Conservation (phyloP, 2,797 vertebrate species). For the Amphiprion clarkii region DNA sequence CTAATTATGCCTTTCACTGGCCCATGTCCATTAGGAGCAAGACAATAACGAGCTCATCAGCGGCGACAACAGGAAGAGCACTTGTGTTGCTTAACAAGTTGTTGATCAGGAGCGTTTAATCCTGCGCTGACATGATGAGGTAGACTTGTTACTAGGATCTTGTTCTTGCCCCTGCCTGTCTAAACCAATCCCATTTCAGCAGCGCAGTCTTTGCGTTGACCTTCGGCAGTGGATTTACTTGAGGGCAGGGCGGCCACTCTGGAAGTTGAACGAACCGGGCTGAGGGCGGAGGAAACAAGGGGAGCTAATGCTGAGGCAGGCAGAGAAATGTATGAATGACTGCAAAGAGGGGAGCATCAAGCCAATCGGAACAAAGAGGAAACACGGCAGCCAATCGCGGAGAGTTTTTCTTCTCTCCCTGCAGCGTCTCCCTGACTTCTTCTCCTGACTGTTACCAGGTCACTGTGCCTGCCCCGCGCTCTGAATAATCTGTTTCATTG, state of each 20-base stretch:
- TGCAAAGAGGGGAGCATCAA: conserved; percentile 65
- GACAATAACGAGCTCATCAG: conserved; percentile 77
- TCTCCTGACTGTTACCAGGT: conserved; percentile 89
- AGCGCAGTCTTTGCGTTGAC: conserved; percentile 72
- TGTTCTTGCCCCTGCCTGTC: conserved; percentile 70
- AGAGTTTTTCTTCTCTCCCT: conserved; percentile 55
- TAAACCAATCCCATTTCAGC: conserved; percentile 80
- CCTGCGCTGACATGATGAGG: conserved; percentile 70
- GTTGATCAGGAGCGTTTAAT: conserved; percentile 78
- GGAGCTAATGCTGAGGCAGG: conserved; percentile 76
- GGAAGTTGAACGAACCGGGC: conserved; percentile 69
- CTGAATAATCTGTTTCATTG: conserved; percentile 85
- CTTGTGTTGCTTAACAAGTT: conserved; percentile 77
- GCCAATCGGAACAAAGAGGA: conserved; percentile 77
- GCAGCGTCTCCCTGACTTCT: conserved; percentile 79
- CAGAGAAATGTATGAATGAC: conserved; percentile 89
- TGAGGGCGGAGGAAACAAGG: conserved; percentile 61
- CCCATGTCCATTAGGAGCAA: conserved; percentile 63
- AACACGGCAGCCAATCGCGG: conserved; percentile 70
- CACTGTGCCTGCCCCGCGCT: conserved; percentile 85
- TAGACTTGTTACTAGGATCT: conserved; percentile 85
- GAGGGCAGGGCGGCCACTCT: conserved; percentile 78
- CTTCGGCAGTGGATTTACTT: conserved; percentile 81
- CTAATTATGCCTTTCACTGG: conserved; percentile 70
- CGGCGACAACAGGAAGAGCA: conserved; percentile 67